Evolutionary conservation across 2,797 vertebrate genomes (phyloP).

Genomic region (Schizopygopsis malacanthus): DNA sequence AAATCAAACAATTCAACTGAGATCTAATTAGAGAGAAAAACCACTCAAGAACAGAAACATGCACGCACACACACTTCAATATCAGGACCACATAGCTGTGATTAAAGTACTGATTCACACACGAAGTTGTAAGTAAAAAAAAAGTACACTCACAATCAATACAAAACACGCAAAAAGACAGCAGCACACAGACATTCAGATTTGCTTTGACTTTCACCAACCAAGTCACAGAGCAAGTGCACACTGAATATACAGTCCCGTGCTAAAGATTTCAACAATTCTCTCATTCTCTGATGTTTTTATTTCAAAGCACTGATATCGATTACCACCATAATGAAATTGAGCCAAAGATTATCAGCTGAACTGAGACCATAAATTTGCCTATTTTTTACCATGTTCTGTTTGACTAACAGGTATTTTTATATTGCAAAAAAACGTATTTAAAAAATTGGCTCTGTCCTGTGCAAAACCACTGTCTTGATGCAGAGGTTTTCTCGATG

Average conservation of each 20-base stretch:
- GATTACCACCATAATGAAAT: neutral
- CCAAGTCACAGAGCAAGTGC: neutral
- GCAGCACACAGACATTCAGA: conserved; percentile 16
- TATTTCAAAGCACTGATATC: neutral
- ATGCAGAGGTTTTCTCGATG: neutral
- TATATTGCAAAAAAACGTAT: neutral
- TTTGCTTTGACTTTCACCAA: neutral
- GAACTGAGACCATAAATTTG: neutral
- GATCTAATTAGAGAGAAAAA: conserved; percentile 11
- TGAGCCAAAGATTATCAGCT: neutral
- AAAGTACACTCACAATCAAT: conserved; percentile 19
- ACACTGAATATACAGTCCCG: neutral
- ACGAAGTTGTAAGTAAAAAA: neutral
- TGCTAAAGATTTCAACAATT: neutral
- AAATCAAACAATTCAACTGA: neutral
- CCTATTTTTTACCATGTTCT: neutral
- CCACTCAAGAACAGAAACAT: conserved; percentile 15
- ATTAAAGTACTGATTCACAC: conserved; percentile 16
- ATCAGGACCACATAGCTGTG: neutral
- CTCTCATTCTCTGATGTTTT: neutral
- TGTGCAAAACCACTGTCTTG: neutral
- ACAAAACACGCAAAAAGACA: neutral
- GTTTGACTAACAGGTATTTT: neutral
- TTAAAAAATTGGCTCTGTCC: no score
- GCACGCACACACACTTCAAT: conserved; percentile 37